Conservation (phyloP, 2,797 vertebrate species). For the Neosilurus mollespiculum region DNA sequence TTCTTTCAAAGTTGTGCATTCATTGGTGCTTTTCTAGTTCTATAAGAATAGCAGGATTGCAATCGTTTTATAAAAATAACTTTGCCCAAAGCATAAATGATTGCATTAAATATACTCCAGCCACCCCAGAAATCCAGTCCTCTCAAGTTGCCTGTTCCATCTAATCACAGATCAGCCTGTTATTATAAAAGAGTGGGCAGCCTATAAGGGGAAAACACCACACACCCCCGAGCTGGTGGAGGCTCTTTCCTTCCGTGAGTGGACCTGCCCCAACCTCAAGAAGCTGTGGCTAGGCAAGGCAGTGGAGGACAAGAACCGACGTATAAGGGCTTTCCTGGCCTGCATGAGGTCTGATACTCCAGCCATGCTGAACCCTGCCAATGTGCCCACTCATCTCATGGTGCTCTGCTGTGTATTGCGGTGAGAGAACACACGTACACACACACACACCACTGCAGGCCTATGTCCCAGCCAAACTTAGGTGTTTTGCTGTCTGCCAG, state of each 20-base stretch:
- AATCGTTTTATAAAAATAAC: not conserved
- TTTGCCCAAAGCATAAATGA: not conserved
- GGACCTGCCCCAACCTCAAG: slow-evolving; percentile 95
- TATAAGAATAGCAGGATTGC: not conserved
- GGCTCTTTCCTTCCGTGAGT: slow-evolving; percentile 91
- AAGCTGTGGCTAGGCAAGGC: slow-evolving; percentile 94
- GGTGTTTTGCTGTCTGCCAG: not conserved
- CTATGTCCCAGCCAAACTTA: not conserved
- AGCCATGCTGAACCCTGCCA: slow-evolving; percentile 91
- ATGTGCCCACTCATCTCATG: slow-evolving; percentile 88
- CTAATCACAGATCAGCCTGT: slow-evolving; percentile 79
- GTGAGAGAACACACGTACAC: slow-evolving; percentile 67
- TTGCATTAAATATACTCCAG: not conserved
- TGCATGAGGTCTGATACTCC: slow-evolving; percentile 96
- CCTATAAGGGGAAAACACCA: slow-evolving; percentile 94
- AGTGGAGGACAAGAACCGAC: slow-evolving; percentile 91
- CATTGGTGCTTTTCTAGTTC: not conserved
- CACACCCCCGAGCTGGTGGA: slow-evolving; percentile 95
- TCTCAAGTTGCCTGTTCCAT: not conserved
- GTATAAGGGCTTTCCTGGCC: slow-evolving; percentile 93
- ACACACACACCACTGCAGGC: not conserved
- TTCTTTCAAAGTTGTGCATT: not conserved
- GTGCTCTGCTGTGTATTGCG: slow-evolving; percentile 95
- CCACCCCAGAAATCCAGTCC: slow-evolving; percentile 1
- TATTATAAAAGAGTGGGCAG: slow-evolving; percentile 94